Evolutionary conservation across 2,113 vertebrate genomes (phyloP).

Genomic region (Australoheros scitulus): DNA sequence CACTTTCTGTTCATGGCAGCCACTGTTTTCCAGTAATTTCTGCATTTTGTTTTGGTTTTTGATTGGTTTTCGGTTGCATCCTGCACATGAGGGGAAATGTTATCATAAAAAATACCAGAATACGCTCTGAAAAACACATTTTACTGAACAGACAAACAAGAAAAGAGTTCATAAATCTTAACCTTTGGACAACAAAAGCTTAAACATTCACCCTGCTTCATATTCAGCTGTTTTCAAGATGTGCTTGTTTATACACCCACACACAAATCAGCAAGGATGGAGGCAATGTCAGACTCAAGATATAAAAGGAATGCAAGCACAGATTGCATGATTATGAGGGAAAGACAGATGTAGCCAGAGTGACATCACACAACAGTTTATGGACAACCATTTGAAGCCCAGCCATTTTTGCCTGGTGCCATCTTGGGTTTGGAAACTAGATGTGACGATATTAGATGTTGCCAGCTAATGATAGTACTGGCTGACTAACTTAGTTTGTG

Average conservation of each 20-base stretch:
- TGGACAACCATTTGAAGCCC: not conserved
- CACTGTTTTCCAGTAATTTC: not conserved
- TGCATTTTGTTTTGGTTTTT: not conserved
- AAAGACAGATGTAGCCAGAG: not conserved
- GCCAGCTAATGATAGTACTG: not conserved
- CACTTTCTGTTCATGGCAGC: not conserved
- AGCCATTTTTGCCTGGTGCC: not conserved
- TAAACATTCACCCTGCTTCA: not conserved
- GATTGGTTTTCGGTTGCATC: not conserved
- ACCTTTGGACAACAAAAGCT: not conserved
- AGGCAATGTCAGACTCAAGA: not conserved
- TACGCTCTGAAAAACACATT: not conserved
- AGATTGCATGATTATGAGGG: not conserved
- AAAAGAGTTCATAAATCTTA: not conserved
- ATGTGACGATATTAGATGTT: not conserved
- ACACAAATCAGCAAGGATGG: not conserved
- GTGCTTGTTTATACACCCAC: not conserved
- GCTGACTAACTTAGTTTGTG: not conserved
- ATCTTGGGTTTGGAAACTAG: not conserved
- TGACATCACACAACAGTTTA: not conserved
- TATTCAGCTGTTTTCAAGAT: not conserved
- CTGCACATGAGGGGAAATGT: not conserved
- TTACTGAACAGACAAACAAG: not conserved
- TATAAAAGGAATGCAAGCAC: constrained; percentile 6
- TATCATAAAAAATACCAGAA: not conserved